Conservation (phyloP, 2,888 invertebrate species). For the Psylliodes chrysocephalus region DNA sequence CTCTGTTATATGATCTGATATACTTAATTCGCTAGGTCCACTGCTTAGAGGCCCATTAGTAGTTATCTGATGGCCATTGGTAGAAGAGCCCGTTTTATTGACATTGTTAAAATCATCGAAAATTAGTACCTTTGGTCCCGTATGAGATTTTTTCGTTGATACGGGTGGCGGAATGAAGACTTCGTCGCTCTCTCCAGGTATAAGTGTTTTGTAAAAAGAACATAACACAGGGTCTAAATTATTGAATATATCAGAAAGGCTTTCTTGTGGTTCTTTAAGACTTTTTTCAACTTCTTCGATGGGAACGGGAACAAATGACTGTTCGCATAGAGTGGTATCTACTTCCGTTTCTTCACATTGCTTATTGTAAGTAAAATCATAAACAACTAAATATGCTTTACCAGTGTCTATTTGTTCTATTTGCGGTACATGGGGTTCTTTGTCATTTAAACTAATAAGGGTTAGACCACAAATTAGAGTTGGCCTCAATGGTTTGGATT, state of each 20-base stretch:
- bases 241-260: conserved; percentile 42
- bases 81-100: conserved; percentile 57
- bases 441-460: conserved; percentile 51
- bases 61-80: conserved; percentile 49
- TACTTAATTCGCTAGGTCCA: conserved; percentile 53
- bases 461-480: conserved; percentile 67
- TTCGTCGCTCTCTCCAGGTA: conserved; percentile 63
- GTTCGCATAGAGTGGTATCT: conserved; percentile 27
- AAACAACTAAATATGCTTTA: conserved; percentile 70
- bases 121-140: conserved; percentile 58
- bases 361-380: conserved; percentile 76
- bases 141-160: conserved; percentile 50
- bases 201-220: conserved; percentile 60
- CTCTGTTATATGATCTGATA: conserved; percentile 64
- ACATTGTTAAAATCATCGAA: conserved; percentile 53
- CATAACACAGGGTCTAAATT: conserved; percentile 48
- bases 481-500: conserved; percentile 58
- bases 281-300: conserved; percentile 41
- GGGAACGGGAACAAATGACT: conserved; percentile 19
- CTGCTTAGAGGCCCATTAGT: conserved; percentile 54
- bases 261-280: conserved; percentile 41
- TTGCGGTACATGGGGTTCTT: conserved; percentile 40
- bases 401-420: conserved; percentile 15
- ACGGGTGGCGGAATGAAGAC: conserved; percentile 60
- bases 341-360: conserved; percentile 64